Evolutionary conservation across 1,140 invertebrate species (phyloP), one percentile per base, ranked within the genome.

Genomic region (Lasaia peninsularis): DNA sequence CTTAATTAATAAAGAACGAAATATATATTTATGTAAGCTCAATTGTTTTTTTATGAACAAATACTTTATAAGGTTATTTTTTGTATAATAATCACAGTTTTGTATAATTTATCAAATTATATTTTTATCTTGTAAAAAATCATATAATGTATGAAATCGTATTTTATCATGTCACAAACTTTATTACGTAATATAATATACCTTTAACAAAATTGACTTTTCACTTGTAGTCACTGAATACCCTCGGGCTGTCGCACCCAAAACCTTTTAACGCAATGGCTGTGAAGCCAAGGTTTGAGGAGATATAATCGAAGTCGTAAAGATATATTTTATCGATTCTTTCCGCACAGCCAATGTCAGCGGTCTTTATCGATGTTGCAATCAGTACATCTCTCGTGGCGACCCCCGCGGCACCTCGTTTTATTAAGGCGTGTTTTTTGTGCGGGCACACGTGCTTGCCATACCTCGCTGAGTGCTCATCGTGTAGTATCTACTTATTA

Each of bases 371-470:
- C 51, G 51, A 52, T 52, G 50, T 52, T 52, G 28, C 50, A 52
- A 52, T 52, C 50, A 51, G 35, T 18, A 49, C 70, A 58, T 67
- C 71, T 20, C 75, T 75, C 65, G 37, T 12, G 10, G 49, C 61
- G 76, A 77, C 75, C 78, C 78, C 80, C 79, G 70, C 82, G 73
- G 78, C 73, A 82, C 69, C 70, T 80, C 79, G 82, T 80, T 80
- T 86, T 84, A 81, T 82, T 81, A 82, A 80, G 76, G 77, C 75
- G 73, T 66, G 75, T 84, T 86, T 85, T 86, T 86, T 86, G 82
- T 84, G 72, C 75, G 77, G 66, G 44, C 79, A 83, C 82, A 86
- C 80, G 80, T 86, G 82, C 69, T 69, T 44, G 52, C 74, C 82
- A 86, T 74, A 75, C 80, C 71, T 67, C 72, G 66, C 51, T 28